These are phyloP conservation scores for Acrocephalus kingi DNA, from an alignment of 2,113 vertebrate genomes.

Conservation along the genomic window DNA sequence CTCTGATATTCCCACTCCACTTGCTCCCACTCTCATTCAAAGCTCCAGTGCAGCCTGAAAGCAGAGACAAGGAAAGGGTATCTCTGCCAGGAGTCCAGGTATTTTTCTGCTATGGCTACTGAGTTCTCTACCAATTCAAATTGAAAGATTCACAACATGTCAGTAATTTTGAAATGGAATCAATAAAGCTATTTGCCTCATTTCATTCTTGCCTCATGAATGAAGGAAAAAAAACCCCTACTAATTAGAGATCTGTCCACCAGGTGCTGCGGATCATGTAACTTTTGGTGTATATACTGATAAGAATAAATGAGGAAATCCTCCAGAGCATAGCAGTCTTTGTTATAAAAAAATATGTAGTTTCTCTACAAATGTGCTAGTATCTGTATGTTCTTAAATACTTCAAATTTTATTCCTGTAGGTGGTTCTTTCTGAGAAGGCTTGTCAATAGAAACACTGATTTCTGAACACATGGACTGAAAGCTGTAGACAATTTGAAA, in stretches of 20 bases:
- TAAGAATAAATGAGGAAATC: background rate
- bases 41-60: background rate
- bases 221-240: background rate
- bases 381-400: background rate
- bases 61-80: background rate
- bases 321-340: background rate
- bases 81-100: background rate
- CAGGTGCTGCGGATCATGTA: background rate
- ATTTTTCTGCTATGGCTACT: background rate
- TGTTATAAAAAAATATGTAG: background rate
- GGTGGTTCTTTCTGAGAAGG: background rate
- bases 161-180: background rate
- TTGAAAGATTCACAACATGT: background rate
- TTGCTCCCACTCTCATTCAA: background rate
- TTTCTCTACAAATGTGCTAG: background rate
- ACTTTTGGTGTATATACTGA: background rate
- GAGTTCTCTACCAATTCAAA: background rate
- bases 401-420: background rate
- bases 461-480: background rate
- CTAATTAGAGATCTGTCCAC: background rate
- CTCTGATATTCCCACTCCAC: background rate
- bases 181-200: background rate
- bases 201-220: background rate
- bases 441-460: background rate
- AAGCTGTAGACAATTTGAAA: background rate